Conservation (phyloP, 2,888 invertebrate genomes). For the Agriopis marginaria region DNA sequence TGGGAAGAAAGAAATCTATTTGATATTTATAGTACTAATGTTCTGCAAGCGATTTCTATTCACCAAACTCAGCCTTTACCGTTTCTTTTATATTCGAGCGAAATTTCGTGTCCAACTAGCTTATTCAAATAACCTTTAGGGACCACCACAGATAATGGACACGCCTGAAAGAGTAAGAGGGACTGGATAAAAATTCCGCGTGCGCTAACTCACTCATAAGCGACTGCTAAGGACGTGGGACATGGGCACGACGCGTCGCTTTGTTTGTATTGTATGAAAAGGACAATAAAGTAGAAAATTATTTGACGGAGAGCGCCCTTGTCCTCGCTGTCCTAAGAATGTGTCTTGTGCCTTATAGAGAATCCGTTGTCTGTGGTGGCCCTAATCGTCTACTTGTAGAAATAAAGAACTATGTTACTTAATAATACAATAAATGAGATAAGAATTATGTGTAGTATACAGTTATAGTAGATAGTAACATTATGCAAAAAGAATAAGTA, state of each 20-base stretch:
- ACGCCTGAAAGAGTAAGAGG: too few species aligned
- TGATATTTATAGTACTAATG: too few species aligned
- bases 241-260: too few species aligned
- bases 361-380: not conserved
- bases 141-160: not conserved
- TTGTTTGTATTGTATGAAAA: too few species aligned
- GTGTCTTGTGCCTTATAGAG: too few species aligned
- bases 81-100: conserved; percentile 27
- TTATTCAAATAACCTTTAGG: not conserved
- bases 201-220: too few species aligned
- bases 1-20: too few species aligned
- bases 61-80: conserved; percentile 27
- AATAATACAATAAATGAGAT: conserved; percentile 1
- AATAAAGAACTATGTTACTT: not conserved
- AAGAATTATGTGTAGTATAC: not conserved
- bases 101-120: conserved; percentile 4
- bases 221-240: too few species aligned
- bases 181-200: too few species aligned
- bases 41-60: not conserved
- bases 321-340: too few species aligned
- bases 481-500: not conserved
- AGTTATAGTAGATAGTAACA: not conserved
- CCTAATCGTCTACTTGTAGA: not conserved
- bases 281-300: too few species aligned
- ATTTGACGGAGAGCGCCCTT: too few species aligned